These are phyloP conservation scores for Manis pentadactyla DNA, from an alignment of 2,797 vertebrate genomes.

Conservation along the genomic window DNA sequence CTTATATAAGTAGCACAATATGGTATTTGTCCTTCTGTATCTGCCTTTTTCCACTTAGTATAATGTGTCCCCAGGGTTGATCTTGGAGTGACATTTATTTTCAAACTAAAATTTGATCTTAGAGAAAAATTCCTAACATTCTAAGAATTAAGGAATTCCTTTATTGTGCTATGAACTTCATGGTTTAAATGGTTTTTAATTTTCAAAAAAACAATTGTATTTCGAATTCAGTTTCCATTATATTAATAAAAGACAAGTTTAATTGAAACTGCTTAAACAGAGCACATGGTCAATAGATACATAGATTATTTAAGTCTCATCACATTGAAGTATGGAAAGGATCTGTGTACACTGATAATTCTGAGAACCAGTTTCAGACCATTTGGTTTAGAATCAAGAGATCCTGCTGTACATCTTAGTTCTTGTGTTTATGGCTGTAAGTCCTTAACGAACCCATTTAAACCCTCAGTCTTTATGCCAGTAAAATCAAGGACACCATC, in stretches of 20 bases:
- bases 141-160: neutral
- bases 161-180: neutral
- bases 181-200: slow-evolving; percentile 1
- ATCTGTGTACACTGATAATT: neutral
- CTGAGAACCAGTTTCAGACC: neutral
- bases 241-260: slow-evolving; percentile 33
- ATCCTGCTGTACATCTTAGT: neutral
- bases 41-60: neutral
- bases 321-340: neutral
- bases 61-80: neutral
- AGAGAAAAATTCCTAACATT: neutral
- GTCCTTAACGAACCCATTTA: neutral
- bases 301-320: neutral
- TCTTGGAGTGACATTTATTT: neutral
- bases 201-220: slow-evolving; percentile 3
- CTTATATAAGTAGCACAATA: neutral
- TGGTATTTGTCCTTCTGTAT: neutral
- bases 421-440: neutral
- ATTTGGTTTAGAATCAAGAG: neutral
- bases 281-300: neutral
- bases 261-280: neutral
- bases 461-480: neutral
- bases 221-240: slow-evolving; percentile 42
- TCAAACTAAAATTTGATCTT: neutral
- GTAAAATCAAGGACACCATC: neutral